Percentiles rank a stretch among this genome's conserved stretches.
Evolutionary conservation across 2,888 invertebrate species (phyloP).

Genomic region (Nasonovia ribisnigri): DNA sequence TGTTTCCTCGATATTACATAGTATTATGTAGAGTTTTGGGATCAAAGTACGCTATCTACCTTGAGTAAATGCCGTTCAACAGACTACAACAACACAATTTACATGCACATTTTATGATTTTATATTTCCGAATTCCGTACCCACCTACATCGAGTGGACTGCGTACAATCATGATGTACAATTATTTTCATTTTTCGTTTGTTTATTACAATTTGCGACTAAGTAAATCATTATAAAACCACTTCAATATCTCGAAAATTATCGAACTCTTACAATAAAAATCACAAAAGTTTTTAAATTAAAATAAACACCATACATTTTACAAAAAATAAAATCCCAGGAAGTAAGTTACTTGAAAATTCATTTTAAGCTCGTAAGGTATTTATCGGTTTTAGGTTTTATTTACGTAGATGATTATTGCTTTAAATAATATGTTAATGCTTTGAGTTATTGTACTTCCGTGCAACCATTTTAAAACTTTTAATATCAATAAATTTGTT

Average conservation of each 20-base stretch:
- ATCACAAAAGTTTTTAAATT: not conserved
- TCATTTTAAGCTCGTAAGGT: not conserved
- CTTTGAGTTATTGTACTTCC: not conserved
- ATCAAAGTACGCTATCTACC: not conserved
- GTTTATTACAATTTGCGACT: not conserved
- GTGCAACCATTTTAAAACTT: not conserved
- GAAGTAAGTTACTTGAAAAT: not conserved
- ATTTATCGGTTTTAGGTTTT: not conserved
- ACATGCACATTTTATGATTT: not conserved
- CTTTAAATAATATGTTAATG: not conserved
- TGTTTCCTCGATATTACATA: not conserved
- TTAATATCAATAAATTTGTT: not conserved
- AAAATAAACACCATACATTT: not conserved
- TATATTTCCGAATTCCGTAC: not conserved
- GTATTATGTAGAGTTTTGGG: too few species aligned
- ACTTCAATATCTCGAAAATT: not conserved
- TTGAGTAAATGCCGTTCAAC: not conserved
- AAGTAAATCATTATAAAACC: not conserved
- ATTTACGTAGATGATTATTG: not conserved
- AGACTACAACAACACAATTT: not conserved
- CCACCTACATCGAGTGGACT: not conserved
- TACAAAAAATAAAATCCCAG: not conserved
- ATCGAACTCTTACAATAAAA: not conserved
- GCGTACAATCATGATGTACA: too few species aligned
- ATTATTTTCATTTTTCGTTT: not conserved